Percentiles rank a stretch among this genome's conserved stretches.
phyloP scores from a whole-genome alignment of 2,797 vertebrate genomes.

The Carapus acus region DNA sequence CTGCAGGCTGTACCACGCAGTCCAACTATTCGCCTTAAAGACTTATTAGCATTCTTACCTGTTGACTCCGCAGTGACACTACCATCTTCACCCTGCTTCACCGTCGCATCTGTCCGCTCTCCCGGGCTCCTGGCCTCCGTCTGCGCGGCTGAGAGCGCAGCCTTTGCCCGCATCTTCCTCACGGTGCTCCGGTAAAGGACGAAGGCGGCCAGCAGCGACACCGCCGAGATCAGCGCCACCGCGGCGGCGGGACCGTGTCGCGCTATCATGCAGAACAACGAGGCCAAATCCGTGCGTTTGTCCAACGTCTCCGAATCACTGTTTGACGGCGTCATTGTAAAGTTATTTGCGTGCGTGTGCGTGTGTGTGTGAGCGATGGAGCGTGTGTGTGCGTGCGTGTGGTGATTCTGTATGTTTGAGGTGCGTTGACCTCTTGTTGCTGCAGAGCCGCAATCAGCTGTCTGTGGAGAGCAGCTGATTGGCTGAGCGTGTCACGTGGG shows the following conservation, averaged over 20 bases:
- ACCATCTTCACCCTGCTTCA: background rate
- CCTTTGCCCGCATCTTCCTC: constrained; percentile 59
- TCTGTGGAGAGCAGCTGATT: constrained; percentile 59
- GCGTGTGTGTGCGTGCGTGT: fast-evolving
- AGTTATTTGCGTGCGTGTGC: background rate
- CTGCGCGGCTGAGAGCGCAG: constrained; percentile 19
- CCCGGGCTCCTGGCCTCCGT: constrained; percentile 14
- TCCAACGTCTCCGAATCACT: constrained; percentile 52
- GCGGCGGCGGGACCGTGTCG: constrained; percentile 65
- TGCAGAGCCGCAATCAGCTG: constrained; percentile 56
- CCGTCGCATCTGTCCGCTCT: constrained; percentile 20
- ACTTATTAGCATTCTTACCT: constrained; percentile 54
- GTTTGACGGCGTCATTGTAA: constrained; percentile 50
- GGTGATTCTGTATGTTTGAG: background rate
- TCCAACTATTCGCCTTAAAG: background rate
- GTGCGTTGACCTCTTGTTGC: constrained; percentile 59
- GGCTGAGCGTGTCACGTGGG: constrained; percentile 47
- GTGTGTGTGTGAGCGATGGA: background rate
- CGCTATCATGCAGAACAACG: constrained; percentile 63
- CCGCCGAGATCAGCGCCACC: constrained; percentile 49
- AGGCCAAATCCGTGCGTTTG: constrained; percentile 59
- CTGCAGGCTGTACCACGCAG: background rate
- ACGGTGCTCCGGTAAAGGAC: constrained; percentile 66
- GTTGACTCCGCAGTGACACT: constrained; percentile 55
- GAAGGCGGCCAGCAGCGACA: constrained; percentile 61